phyloP scores from a whole-genome alignment of 2,797 vertebrate genomes.

The Poecilia picta region DNA sequence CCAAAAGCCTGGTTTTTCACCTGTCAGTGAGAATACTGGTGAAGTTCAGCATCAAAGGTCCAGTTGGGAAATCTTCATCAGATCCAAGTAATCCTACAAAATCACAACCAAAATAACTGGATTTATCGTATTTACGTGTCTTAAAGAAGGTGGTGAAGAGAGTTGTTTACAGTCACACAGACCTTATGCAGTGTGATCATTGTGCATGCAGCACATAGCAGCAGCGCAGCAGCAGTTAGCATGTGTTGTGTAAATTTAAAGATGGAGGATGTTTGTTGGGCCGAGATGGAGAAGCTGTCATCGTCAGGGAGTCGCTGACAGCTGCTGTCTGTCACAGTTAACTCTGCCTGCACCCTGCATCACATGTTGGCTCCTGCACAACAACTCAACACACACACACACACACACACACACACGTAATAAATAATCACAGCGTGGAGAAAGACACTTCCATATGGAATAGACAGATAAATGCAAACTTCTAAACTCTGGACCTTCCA shows the following conservation, averaged over 20 bases:
- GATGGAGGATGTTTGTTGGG: conserved; percentile 89
- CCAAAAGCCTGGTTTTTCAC: background rate
- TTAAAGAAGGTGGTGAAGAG: background rate
- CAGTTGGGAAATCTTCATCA: background rate
- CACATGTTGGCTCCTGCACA: conserved; percentile 43
- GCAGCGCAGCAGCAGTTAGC: background rate
- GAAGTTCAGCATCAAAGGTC: background rate
- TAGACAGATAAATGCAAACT: conserved; percentile 12
- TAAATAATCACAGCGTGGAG: conserved; percentile 10
- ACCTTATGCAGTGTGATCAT: background rate
- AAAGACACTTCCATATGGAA: conserved; percentile 10
- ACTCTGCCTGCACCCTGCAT: conserved; percentile 33
- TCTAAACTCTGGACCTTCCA: conserved; percentile 8
- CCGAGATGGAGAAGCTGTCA: conserved; percentile 82
- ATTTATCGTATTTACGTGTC: background rate
- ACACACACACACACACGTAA: background rate
- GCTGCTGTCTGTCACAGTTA: conserved; percentile 91
- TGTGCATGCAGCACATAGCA: conserved; percentile 1
- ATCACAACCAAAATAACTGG: background rate
- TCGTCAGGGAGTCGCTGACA: conserved; percentile 88
- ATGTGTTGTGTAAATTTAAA: conserved; percentile 78
- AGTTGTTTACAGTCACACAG: background rate
- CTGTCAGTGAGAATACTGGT: background rate
- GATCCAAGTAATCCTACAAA: background rate
- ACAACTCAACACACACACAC: conserved; percentile 9